Base-by-base conservation (phyloP, 2,797 vertebrate species). In the Schizopygopsis malacanthus region DNA sequence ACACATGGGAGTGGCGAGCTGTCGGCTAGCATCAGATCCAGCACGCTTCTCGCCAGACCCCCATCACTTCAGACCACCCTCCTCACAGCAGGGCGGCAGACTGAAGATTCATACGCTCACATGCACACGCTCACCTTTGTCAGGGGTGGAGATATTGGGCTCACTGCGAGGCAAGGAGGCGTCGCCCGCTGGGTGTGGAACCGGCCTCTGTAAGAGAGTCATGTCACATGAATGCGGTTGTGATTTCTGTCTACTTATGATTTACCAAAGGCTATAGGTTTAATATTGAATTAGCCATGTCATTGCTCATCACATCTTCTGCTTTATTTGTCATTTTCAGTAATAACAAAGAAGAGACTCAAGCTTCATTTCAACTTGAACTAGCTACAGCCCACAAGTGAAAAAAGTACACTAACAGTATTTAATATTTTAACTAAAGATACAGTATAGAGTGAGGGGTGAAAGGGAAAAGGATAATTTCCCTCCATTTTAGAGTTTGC, bases 161-260 rank as follows among this genome's bases (percentile, higher is more conserved):
- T 99, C 98, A 89, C 97, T 99, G 90, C 97, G 94, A 2, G 98
- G 98, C 93, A 98, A 93, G 91, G 96, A 96, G 85, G 94, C 90
- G 0, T 99, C 97, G 67, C 97, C 97, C 91, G 97, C 95, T 77
- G 97, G 97, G 93, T 98, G 98, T 84, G 96, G 94, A 89, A 97
- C 90, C 87, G 96, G 95, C 93, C 97, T 97, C 98, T 99, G 95
- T 37, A 43, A 70, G 22, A 81, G 25, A 59, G 52, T 37, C 43
- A 86, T 0, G 7, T 50, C 65, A 43, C 20, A 76, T 43, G 16
- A 70, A 25, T 13, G 43, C 4, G 6, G 16, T 20, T 22, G 61
- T 1, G 54, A 39, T 82, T 73, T 54, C 20, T 10, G 22, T 28
- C 3, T 2, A 28, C n/a, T 28, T 2, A 25, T 11, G 4, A 39